Evolutionary conservation across 1,140 invertebrate species (phyloP), one percentile per base, ranked within the genome.

Genomic region (Eumaeus atala): DNA sequence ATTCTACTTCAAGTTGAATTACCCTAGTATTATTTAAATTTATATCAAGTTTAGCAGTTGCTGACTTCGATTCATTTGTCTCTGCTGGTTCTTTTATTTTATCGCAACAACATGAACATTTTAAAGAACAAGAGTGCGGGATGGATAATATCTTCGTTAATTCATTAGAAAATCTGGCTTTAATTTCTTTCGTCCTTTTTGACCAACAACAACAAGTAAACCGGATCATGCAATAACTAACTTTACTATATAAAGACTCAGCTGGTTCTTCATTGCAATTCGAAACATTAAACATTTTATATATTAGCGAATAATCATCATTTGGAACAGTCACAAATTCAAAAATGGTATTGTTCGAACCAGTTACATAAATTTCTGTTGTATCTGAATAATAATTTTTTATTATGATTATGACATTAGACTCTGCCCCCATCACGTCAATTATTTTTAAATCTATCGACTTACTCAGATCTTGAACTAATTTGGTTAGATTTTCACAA

Each of bases 121-220:
- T 12, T 12, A 12, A 8, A 40, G 14, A 12, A 40, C 38, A 40
- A 14, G 10, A n/a, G 12, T 40, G 38, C 8, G n/a, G 38, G 5
- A 14, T 40, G n/a, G n/a, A 2, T 40, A 40, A 40, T 8, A 40
- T 12, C 11, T 14, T 40, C 12, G n/a, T 14, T 8, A 40, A 40
- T 7, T 14, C 38, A 3, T 40, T 40, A 12, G 38, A 14, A 40
- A 40, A 40, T 40, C 38, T 40, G 3, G 8, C 11, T 40, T 21
- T 6, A 28, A 52, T 12, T 28, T 40, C 9, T 6, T n/a, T 38
- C 18, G 28, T 35, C 8, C 50, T 52, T 12, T 52, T 52, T 11
- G 12, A 38, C 51, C 51, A 52, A 40, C 51, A 52, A 3, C 51
- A 52, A 42, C 51, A 52, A 28, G 18, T 18, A 14, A 52, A 52